These are phyloP conservation scores for Leptura quadrifasciata DNA, from an alignment of 2,888 invertebrate species.

Conservation along the genomic window DNA sequence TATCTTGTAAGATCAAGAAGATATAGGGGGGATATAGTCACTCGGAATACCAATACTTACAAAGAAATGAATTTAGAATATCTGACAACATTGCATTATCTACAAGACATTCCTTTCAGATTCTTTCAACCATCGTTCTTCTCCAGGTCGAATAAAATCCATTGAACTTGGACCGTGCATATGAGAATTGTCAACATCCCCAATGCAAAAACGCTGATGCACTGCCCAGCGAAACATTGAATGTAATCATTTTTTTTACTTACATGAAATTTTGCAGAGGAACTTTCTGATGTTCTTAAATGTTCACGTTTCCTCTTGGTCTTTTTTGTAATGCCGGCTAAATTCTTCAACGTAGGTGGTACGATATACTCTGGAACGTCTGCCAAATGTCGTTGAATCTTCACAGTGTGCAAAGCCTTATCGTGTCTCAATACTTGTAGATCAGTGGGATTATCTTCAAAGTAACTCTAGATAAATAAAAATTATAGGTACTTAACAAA, in stretches of 20 bases:
- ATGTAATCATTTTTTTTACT: no score
- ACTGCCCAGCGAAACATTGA: no score
- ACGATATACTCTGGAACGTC: conserved; percentile 96
- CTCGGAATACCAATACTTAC: no score
- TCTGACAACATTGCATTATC: not conserved
- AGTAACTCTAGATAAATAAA: conserved; percentile 82
- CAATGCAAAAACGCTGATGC: not conserved
- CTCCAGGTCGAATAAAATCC: no score
- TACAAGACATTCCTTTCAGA: no score
- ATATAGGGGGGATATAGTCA: no score
- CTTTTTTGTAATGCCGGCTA: conserved; percentile 75
- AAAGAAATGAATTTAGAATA: no score
- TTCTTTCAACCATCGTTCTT: no score
- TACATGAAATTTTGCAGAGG: conserved; percentile 62
- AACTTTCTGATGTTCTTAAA: conserved; percentile 60
- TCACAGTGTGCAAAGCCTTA: conserved; percentile 89
- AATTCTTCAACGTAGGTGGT: conserved; percentile 84
- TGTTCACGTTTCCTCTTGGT: conserved; percentile 64
- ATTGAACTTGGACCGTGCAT: not conserved
- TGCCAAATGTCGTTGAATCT: conserved; percentile 88
- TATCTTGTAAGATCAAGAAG: no score
- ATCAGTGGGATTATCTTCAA: conserved; percentile 94
- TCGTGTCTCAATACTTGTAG: conserved; percentile 89
- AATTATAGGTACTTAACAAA: not conserved
- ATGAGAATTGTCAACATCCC: not conserved